Percentiles rank a stretch among this genome's conserved stretches.
Conservation (phyloP, 2,797 vertebrate genomes). For the Strix occidentalis region DNA sequence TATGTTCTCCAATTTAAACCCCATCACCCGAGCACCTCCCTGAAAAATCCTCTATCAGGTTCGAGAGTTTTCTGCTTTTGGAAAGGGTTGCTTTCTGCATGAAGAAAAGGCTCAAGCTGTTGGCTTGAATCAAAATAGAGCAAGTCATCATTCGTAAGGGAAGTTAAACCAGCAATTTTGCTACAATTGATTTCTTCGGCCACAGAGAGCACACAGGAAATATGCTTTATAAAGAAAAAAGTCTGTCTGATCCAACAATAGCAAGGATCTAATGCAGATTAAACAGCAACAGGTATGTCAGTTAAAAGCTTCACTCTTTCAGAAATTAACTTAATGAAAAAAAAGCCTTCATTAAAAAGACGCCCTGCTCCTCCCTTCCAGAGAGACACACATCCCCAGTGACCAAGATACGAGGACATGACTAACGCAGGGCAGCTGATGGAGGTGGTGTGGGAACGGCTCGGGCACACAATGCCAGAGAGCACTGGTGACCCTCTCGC, state of each 20-base stretch:
- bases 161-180: neutral
- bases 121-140: neutral
- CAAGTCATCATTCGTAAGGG: neutral
- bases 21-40: fast-evolving
- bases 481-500: neutral
- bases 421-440: fast-evolving
- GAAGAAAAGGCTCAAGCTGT: neutral
- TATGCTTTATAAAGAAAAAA: neutral
- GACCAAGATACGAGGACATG: fast-evolving
- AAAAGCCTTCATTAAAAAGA: neutral
- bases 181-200: neutral
- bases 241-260: neutral
- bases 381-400: neutral
- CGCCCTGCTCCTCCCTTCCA: neutral
- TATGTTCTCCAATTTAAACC: fast-evolving
- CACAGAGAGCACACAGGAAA: neutral
- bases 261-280: neutral
- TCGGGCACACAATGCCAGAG: fast-evolving
- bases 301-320: neutral
- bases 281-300: neutral
- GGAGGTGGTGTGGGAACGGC: fast-evolving
- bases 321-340: neutral
- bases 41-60: neutral
- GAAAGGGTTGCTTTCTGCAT: neutral
- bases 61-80: neutral